Percentiles rank a stretch among this genome's conserved stretches.
These are phyloP conservation scores for Hydropotes inermis DNA, from an alignment of 2,113 vertebrate genomes.

Conservation along the genomic window DNA sequence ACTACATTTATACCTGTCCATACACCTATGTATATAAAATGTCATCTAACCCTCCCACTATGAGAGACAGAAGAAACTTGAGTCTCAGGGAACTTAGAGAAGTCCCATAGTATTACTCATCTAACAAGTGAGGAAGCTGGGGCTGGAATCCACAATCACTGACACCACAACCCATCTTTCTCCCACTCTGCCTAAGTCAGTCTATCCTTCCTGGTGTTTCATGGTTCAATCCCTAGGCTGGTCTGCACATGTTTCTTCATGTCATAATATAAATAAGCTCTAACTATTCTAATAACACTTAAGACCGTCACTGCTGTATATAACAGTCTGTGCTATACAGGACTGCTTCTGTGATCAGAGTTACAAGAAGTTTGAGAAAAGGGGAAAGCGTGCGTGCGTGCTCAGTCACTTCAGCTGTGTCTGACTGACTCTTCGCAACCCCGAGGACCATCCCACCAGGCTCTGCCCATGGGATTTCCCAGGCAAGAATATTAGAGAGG, in stretches of 20 bases:
- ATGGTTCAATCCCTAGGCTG: neutral
- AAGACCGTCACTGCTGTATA: neutral
- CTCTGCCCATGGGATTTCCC: neutral
- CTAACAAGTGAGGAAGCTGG: neutral
- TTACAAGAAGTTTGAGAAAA: neutral
- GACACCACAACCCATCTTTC: neutral
- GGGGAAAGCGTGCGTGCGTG: neutral
- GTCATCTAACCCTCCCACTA: neutral
- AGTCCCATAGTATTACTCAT: neutral
- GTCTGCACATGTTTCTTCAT: neutral
- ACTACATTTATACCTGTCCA: neutral
- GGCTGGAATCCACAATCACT: neutral
- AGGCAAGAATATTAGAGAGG: neutral
- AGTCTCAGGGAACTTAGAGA: neutral
- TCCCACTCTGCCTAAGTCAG: neutral
- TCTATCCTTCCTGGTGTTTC: neutral
- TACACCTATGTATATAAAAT: neutral
- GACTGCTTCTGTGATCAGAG: neutral
- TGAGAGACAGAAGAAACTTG: neutral
- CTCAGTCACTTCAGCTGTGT: neutral
- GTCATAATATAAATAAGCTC: neutral
- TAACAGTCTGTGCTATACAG: neutral
- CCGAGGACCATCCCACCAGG: neutral
- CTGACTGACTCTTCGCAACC: neutral
- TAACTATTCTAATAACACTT: neutral